Conservation (phyloP, 2,797 vertebrate species). For the Heteromormyrus szaboi region DNA sequence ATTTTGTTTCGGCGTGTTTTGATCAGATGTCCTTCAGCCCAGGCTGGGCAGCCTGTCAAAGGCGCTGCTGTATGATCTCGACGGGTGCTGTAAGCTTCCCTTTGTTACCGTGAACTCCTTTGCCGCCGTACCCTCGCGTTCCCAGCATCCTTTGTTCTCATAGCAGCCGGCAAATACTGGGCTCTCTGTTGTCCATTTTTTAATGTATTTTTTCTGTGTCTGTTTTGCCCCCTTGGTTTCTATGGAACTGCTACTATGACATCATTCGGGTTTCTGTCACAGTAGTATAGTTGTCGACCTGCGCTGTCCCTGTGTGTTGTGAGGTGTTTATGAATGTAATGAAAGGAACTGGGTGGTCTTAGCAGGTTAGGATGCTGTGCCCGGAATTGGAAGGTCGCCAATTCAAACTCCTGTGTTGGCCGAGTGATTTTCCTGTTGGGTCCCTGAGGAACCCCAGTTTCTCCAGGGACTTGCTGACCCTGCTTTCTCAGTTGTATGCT, state of each 20-base stretch:
- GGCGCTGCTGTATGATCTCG: neutral
- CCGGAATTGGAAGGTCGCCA: neutral
- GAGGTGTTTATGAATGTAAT: neutral
- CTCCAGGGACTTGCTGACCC: neutral
- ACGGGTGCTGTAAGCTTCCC: neutral
- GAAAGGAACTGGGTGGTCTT: neutral
- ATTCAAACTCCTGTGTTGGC: neutral
- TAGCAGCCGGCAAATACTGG: neutral
- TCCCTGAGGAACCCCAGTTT: neutral
- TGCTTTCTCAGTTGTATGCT: neutral
- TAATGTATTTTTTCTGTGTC: neutral
- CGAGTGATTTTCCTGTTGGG: neutral
- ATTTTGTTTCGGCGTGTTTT: neutral
- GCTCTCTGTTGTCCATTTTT: neutral
- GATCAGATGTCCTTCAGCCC: neutral
- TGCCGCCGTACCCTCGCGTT: neutral
- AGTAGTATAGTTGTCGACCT: neutral
- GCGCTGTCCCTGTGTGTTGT: neutral
- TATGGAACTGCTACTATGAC: neutral
- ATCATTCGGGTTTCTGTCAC: neutral
- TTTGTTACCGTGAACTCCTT: neutral
- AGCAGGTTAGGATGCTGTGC: neutral
- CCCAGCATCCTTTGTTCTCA: neutral
- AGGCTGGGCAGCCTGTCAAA: neutral
- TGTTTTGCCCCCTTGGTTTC: neutral